Evolutionary conservation across 2,113 vertebrate genomes (phyloP), one percentile per base, ranked within the genome.

Genomic region (Calypte anna): DNA sequence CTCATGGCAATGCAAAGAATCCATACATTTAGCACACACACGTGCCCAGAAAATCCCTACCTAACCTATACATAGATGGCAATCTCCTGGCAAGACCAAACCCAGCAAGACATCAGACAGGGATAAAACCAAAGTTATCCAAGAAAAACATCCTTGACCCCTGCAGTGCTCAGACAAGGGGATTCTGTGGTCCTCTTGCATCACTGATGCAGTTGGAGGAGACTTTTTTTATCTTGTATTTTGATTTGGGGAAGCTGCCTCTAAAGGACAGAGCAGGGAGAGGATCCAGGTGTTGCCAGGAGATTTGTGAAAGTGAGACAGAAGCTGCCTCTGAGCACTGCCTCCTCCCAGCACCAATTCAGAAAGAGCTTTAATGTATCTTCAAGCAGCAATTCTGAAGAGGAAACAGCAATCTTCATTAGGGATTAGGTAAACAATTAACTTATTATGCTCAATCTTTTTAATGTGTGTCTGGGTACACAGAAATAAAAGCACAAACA

Each of bases 351-450:
- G 13, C 72, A 62, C n/a, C 4, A 15, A 13, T 59, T 83, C 79
- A 38, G 66, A 69, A 3, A 16, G 25, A 77, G 76, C 66, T 79
- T 91, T 88, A 78, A 86, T 61, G n/a, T 77, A 40, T 83, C 73
- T 90, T 93, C 33, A 78, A 92, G 91, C 95, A 90, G 92, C 83
- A 92, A 68, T 94, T 94, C 69, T 72, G 66, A 48, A 91, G 77
- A 94, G 91, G 76, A 94, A 96, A 77, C 9, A 92, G 91, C 89
- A 93, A 93, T 96, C 94, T 96, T 96, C 94, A 95, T 94, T 92
- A 95, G 84, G 88, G 81, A 96, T 94, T 61, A 94, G 76, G 88
- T 79, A 88, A 96, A 95, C 94, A 92, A 96, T 95, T 93, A 93
- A 80, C 86, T 64, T 94, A 96, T 90, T 92, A 90, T 68, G 61